These are phyloP conservation scores for Cecidostiba fungosa DNA, from an alignment of 2,888 invertebrate species.

Conservation along the genomic window DNA sequence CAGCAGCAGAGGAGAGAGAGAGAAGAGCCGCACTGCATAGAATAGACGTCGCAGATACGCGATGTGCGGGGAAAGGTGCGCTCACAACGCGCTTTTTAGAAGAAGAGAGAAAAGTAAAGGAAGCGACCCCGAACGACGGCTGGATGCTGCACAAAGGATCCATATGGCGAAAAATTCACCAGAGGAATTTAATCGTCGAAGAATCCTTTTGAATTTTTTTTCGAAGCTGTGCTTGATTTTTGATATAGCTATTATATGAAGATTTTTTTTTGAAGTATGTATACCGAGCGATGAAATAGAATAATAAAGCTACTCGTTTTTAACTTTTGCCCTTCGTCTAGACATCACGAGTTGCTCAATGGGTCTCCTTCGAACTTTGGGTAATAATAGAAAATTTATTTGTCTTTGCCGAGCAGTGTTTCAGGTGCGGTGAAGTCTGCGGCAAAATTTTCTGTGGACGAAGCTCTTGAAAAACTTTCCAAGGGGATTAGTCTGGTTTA, in stretches of 20 bases:
- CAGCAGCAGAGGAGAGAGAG: conserved; percentile 1
- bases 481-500: background rate
- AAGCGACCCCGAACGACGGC: conserved; percentile 2
- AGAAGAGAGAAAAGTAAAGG: background rate
- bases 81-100: conserved; percentile 18
- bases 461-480: background rate
- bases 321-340: background rate
- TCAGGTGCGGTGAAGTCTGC: background rate
- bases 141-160: background rate
- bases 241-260: background rate
- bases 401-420: background rate
- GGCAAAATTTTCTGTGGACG: background rate
- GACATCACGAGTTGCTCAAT: background rate
- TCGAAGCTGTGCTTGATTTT: background rate
- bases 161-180: background rate
- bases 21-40: background rate
- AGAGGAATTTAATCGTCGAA: conserved; percentile 20
- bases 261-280: too few species aligned
- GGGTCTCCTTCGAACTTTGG: background rate
- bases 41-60: conserved; percentile 3
- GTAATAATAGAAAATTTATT: conserved; percentile 17
- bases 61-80: conserved; percentile 40
- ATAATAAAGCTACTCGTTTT: background rate
- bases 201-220: background rate
- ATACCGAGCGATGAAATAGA: too few species aligned